These are phyloP conservation scores for Fukomys damarensis DNA, from an alignment of 2,113 vertebrate species.

Conservation along the genomic window DNA sequence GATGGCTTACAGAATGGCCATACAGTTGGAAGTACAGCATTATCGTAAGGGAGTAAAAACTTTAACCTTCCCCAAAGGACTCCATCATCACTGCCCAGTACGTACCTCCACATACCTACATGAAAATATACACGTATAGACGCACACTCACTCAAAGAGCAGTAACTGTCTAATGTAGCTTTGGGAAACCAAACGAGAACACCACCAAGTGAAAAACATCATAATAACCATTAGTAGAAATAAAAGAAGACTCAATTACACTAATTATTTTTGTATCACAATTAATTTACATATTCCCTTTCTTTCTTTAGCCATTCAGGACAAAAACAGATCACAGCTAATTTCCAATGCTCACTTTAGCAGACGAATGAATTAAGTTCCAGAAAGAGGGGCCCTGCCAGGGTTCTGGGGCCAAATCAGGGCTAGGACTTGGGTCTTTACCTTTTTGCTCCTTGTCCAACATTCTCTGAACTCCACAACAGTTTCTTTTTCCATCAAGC, in stretches of 20 bases:
- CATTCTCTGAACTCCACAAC: not conserved
- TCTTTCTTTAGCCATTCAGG: not conserved
- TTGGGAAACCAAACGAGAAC: not conserved
- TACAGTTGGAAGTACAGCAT: not conserved
- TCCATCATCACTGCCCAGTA: not conserved
- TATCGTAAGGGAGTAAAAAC: not conserved
- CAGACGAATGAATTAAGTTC: not conserved
- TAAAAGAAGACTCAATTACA: not conserved
- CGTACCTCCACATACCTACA: rapidly evolving
- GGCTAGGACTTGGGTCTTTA: too few species aligned
- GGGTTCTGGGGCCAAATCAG: not conserved
- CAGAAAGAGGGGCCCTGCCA: not conserved
- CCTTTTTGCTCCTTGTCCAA: not conserved
- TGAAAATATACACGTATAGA: not conserved
- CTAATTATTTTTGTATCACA: not conserved
- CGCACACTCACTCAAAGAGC: not conserved
- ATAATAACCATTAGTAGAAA: not conserved
- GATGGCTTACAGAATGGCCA: not conserved
- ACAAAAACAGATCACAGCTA: not conserved
- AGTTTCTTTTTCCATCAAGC: not conserved
- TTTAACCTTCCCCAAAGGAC: not conserved
- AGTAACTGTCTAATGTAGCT: not conserved
- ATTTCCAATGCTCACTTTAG: not conserved
- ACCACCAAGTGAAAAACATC: not conserved
- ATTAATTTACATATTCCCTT: not conserved